Evolutionary conservation across 2,113 vertebrate species (phyloP).

Genomic region (Hystrix brachyura): DNA sequence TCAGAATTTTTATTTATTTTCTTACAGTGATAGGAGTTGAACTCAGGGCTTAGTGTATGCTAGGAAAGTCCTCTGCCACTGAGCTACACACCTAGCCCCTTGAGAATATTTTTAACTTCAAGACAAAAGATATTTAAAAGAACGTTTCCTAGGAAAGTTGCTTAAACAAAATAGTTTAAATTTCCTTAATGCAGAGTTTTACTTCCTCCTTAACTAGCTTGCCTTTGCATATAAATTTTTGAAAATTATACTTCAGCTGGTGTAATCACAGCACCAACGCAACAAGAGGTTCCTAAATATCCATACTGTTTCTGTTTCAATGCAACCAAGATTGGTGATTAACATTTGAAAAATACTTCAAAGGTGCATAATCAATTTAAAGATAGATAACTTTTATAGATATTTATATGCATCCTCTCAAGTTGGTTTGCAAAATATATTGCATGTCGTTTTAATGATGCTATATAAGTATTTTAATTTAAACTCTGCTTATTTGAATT

Average conservation of each 20-base stretch:
- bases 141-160: conserved; percentile 47
- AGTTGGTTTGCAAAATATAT: conserved; percentile 22
- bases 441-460: conserved; percentile 30
- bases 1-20: neutral
- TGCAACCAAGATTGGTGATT: conserved; percentile 58
- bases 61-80: neutral
- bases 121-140: conserved; percentile 49
- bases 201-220: conserved; percentile 63
- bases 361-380: conserved; percentile 54
- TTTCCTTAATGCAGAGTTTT: conserved; percentile 62
- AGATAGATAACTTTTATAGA: conserved; percentile 58
- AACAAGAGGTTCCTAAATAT: conserved; percentile 64
- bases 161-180: conserved; percentile 56
- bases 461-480: neutral
- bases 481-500: conserved; percentile 60
- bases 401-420: neutral
- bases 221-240: conserved; percentile 61
- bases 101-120: conserved; percentile 24
- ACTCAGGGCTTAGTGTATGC: neutral
- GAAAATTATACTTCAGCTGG: conserved; percentile 64
- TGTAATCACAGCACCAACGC: conserved; percentile 42
- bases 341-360: conserved; percentile 66
- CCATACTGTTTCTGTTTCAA: conserved; percentile 67
- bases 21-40: neutral
- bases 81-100: neutral